Conservation (phyloP, 2,113 vertebrate species). For the Apteryx owenii region DNA sequence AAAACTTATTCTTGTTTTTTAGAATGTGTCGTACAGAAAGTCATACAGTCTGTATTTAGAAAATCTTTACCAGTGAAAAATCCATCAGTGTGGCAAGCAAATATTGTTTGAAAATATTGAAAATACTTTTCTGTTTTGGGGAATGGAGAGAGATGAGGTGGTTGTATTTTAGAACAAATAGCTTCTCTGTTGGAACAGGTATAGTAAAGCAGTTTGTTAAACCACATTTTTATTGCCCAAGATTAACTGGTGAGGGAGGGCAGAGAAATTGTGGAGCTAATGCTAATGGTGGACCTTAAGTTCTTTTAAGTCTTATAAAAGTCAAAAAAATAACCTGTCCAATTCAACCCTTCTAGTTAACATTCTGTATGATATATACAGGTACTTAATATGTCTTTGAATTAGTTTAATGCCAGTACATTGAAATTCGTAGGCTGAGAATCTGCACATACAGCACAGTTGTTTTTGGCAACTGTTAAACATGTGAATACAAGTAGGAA, state of each 20-base stretch:
- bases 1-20: too few relatives aligned
- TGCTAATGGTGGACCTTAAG: not conserved
- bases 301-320: not conserved
- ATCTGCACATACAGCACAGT: not conserved
- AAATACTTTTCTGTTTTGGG: not conserved
- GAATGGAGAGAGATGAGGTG: not conserved
- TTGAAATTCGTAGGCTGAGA: not conserved
- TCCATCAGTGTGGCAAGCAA: not conserved
- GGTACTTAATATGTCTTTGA: not conserved
- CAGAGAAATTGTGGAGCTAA: not conserved
- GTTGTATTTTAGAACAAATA: not conserved
- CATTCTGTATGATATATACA: accelerated
- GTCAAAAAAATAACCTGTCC: accelerated
- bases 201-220: not conserved
- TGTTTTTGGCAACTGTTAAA: not conserved
- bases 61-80: not conserved
- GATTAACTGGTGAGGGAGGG: not conserved
- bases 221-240: not conserved
- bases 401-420: not conserved
- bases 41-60: too few relatives aligned
- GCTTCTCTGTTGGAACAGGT: not conserved
- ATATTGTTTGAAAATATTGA: not conserved
- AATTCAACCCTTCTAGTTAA: accelerated
- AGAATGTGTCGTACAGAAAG: too few relatives aligned
- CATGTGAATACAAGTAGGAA: accelerated